These are phyloP conservation scores for Varanus salvator DNA, from an alignment of 2,113 vertebrate genomes.

Conservation along the genomic window DNA sequence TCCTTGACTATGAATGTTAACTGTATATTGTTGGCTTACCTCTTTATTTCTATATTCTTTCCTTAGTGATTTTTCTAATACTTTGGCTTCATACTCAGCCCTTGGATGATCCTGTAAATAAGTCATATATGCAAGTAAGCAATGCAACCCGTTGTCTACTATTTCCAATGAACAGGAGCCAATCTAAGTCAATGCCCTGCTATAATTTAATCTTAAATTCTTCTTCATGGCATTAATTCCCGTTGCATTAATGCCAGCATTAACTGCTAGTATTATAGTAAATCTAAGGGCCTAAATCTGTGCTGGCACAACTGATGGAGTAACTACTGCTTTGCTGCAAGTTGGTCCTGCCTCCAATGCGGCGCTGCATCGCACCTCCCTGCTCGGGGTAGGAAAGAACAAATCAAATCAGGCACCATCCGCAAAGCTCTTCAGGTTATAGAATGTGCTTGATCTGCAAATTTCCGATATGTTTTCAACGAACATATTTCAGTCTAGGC, in stretches of 20 bases:
- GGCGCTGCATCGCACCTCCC: not conserved
- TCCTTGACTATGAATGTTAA: not conserved
- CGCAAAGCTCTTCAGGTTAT: not conserved
- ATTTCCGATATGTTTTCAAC: not conserved
- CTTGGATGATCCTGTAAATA: constrained; percentile 87
- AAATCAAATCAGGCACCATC: not conserved
- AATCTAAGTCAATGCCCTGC: not conserved
- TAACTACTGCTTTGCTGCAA: not conserved
- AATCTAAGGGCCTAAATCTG: not conserved
- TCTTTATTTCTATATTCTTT: constrained; percentile 82
- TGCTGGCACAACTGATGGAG: not conserved
- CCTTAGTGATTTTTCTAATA: constrained; percentile 85
- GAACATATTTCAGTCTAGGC: not conserved
- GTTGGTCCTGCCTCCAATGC: not conserved
- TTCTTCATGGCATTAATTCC: constrained; percentile 1
- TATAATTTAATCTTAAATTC: not conserved
- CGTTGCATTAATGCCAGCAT: not conserved
- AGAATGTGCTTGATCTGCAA: not conserved
- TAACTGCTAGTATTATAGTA: not conserved
- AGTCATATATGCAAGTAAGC: constrained; percentile 16
- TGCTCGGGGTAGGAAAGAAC: not conserved
- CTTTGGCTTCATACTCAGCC: constrained; percentile 91
- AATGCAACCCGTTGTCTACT: constrained; percentile 17
- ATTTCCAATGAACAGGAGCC: not conserved
- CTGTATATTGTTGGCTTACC: constrained; percentile 73